Evolutionary conservation across 2,113 vertebrate species (phyloP).

Genomic region (Rhegmatorhina hoffmannsi): DNA sequence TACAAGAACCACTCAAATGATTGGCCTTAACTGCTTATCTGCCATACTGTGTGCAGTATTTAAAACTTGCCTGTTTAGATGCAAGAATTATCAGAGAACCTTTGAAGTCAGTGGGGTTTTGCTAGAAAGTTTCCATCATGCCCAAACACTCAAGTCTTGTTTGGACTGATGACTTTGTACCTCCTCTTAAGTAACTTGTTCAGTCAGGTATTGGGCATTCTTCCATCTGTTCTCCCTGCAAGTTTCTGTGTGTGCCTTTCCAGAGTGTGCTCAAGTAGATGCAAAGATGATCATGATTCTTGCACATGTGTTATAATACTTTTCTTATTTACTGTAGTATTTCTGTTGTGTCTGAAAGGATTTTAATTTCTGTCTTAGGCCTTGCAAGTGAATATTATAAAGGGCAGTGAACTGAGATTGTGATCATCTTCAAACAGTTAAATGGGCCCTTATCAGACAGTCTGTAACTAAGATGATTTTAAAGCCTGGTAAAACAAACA

Average conservation of each 20-base stretch:
- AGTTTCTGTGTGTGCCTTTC: background rate
- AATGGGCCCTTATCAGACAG: background rate
- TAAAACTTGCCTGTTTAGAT: background rate
- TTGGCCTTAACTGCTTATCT: background rate
- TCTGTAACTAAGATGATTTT: background rate
- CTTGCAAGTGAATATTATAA: background rate
- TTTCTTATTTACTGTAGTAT: background rate
- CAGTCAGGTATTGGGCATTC: background rate
- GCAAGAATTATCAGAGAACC: background rate
- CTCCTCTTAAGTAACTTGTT: background rate
- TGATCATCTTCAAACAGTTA: background rate
- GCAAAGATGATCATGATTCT: background rate
- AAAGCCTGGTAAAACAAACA: background rate
- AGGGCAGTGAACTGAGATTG: background rate
- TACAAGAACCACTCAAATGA: background rate
- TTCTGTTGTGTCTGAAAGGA: background rate
- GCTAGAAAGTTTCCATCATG: background rate
- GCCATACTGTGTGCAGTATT: background rate
- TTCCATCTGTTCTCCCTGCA: background rate
- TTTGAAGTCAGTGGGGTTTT: background rate
- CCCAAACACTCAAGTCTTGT: background rate
- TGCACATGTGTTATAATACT: background rate
- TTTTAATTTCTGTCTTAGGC: background rate
- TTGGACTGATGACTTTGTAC: background rate
- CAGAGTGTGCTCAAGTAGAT: background rate